A percentile compares a stretch with the other conserved stretches of the same genome.
Conservation (phyloP, 2,113 vertebrate species). For the Tinamus guttatus region DNA sequence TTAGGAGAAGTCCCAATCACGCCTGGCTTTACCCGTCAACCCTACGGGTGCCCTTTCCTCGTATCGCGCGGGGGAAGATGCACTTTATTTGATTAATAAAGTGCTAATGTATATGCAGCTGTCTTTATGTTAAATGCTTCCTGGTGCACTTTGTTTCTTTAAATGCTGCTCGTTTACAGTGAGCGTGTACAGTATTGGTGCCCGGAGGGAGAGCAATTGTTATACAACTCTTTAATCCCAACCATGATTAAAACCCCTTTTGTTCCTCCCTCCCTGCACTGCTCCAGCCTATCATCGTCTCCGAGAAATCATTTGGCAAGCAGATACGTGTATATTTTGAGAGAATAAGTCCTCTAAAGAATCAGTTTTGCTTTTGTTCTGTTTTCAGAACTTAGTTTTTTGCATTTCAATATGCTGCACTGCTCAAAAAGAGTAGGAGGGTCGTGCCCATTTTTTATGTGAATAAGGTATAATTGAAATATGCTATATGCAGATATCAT, state of each 20-base stretch:
- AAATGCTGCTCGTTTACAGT: constrained; percentile 59
- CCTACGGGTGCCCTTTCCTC: background rate
- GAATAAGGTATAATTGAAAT: constrained; percentile 68
- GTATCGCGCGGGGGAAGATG: background rate
- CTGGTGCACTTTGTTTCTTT: constrained; percentile 44
- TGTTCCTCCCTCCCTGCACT: constrained; percentile 57
- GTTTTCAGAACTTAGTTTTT: constrained; percentile 52
- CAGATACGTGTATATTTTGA: constrained; percentile 57
- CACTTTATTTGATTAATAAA: constrained; percentile 3
- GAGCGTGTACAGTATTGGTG: constrained; percentile 27
- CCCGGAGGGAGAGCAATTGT: constrained; percentile 68
- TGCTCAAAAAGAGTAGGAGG: constrained; percentile 43
- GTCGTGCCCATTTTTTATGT: constrained; percentile 43
- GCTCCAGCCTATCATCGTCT: constrained; percentile 68
- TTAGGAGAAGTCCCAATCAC: background rate
- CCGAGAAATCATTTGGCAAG: constrained; percentile 66
- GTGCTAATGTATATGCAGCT: constrained; percentile 43
- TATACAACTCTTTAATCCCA: constrained; percentile 66
- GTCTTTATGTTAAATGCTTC: constrained; percentile 15
- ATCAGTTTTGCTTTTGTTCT: constrained; percentile 56
- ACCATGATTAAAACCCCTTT: constrained; percentile 67
- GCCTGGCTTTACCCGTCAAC: background rate
- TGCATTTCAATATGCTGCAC: constrained; percentile 30
- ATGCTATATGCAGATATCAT: constrained; percentile 65
- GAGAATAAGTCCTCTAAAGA: constrained; percentile 53